Percentiles rank a stretch among this genome's conserved stretches.
Evolutionary conservation across 2,888 invertebrate genomes (phyloP).

Genomic region (Tenthredo distinguenda): DNA sequence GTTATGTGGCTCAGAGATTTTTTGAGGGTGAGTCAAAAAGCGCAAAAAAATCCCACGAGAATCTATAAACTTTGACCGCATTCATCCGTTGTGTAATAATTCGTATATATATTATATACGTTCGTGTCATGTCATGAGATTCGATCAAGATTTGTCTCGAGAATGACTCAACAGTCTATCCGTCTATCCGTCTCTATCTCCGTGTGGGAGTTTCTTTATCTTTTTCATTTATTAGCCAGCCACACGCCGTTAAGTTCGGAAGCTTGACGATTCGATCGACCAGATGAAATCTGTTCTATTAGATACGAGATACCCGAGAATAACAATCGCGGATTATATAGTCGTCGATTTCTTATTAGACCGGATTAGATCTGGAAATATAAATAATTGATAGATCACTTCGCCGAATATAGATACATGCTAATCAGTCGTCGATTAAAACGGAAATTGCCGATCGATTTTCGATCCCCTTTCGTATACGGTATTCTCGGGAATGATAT

Average conservation of each 20-base stretch:
- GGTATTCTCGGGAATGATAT: not conserved
- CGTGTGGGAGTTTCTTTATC: not conserved
- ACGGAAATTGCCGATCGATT: not conserved
- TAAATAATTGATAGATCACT: not conserved
- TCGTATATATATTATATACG: not conserved
- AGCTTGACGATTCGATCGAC: slow-evolving; percentile 6
- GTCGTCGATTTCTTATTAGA: not conserved
- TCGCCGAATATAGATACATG: not conserved
- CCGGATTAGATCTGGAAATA: not conserved
- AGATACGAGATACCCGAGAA: not conserved
- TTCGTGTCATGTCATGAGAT: slow-evolving; percentile 4
- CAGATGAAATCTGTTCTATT: not conserved
- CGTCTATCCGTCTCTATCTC: not conserved
- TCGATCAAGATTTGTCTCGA: slow-evolving; percentile 33
- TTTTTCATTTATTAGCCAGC: not conserved
- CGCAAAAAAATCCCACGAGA: not conserved
- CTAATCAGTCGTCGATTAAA: not conserved
- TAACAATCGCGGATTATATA: not conserved
- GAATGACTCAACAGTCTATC: slow-evolving; percentile 7
- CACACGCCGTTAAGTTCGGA: not conserved
- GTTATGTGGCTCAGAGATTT: slow-evolving; percentile 94
- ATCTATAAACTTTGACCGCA: slow-evolving; percentile 17
- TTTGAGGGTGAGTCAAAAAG: slow-evolving; percentile 84
- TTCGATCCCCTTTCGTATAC: not conserved
- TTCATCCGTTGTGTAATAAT: slow-evolving; percentile 11